Evolutionary conservation across 2,888 invertebrate genomes (phyloP), one percentile per base, ranked within the genome.

Genomic region (Hemicrepidius hirtus): DNA sequence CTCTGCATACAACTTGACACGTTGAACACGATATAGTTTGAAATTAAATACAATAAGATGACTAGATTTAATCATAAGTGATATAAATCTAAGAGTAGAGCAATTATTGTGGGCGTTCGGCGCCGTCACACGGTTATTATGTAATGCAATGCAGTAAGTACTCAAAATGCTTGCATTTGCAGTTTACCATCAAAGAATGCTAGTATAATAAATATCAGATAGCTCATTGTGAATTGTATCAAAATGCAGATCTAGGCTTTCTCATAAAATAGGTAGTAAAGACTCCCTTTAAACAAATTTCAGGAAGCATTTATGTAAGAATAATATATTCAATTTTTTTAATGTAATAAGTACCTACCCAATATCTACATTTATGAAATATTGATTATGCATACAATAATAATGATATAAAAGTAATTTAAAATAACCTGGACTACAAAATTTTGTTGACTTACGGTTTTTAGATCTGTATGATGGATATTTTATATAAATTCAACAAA

Each of bases 41-140:
- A 35, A 35, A 55, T 35, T 55, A 55, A 35, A 55, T 32, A 55
- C 32, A 12, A 10, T 7, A 28, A 35, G 55, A 55, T 35, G 55
- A 55, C 13, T 16, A 21, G 13, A 55, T 55, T 18, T 59, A 40
- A 59, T 13, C 10, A 35, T 12, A 57, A 57, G 3, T 18, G 55
- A 55, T 35, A 35, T 40, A 20, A 46, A 46, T 46, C 46, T 46
- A 46, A 9, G 46, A 46, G 46, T 20, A 46, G 46, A 6, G 20
- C 3, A 65, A 49, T 71, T n/a, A n/a, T n/a, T 53, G 71, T 71
- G 40, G 71, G 71, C 35, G 71, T 65, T 32, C 24, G 66, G 66
- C 66, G 60, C 60, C 71, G 53, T 72, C 72, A 55, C 72, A 72
- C 68, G 72, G 67, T 63, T 72, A 62, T 72, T 67, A 63, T 65